Percentiles rank a stretch among this genome's conserved stretches.
phyloP scores from a whole-genome alignment of 2,113 vertebrate species.

The Galeopterus variegatus region DNA sequence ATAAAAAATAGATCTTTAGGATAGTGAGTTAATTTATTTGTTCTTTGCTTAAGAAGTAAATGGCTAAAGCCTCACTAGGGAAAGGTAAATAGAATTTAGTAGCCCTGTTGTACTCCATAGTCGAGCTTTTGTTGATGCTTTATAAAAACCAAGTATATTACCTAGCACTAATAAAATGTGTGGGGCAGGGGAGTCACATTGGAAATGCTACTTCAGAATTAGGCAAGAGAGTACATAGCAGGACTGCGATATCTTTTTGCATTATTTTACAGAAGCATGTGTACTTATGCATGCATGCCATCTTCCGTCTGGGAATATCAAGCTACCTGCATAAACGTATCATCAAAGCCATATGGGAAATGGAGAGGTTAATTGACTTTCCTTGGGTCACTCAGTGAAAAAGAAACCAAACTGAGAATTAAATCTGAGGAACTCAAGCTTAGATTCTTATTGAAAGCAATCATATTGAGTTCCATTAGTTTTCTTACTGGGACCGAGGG shows the following conservation, averaged over 20 bases:
- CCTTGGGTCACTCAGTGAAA: slow-evolving; percentile 26
- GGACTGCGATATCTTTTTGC: neutral
- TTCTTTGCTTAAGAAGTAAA: slow-evolving; percentile 63
- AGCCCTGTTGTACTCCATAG: neutral
- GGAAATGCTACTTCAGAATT: neutral
- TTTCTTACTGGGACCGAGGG: neutral
- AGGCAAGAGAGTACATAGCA: neutral
- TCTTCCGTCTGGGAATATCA: slow-evolving; percentile 24
- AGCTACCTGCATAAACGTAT: slow-evolving; percentile 44
- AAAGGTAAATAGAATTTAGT: slow-evolving; percentile 36
- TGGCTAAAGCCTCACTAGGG: slow-evolving; percentile 37
- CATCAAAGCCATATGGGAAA: slow-evolving; percentile 41
- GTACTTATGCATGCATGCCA: neutral
- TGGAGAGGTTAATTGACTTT: slow-evolving; percentile 64
- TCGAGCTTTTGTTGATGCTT: neutral
- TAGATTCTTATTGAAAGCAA: neutral
- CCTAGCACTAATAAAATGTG: neutral
- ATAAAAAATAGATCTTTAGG: slow-evolving; percentile 16
- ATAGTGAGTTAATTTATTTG: slow-evolving; percentile 58
- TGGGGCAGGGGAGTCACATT: accelerated
- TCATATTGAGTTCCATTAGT: neutral
- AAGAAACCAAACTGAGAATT: slow-evolving; percentile 47
- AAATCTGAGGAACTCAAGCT: neutral
- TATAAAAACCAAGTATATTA: neutral
- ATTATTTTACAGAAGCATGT: neutral